Evolutionary conservation across 2,797 vertebrate species (phyloP).

Genomic region (Aselliscus stoliczkanus): DNA sequence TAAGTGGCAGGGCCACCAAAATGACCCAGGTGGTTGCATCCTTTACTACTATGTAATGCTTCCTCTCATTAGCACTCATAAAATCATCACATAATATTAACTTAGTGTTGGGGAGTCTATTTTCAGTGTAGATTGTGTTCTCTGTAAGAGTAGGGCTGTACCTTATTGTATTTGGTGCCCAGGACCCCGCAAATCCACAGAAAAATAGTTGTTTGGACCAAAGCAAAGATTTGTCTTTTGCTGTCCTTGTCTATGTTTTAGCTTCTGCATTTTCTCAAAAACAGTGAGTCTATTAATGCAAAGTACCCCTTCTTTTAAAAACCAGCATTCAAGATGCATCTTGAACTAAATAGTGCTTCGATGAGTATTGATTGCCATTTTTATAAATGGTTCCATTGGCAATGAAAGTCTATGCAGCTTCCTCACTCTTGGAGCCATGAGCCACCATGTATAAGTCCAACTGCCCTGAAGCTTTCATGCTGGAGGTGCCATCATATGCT

Average conservation of each 20-base stretch:
- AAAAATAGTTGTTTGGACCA: not conserved
- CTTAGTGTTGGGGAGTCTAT: not conserved
- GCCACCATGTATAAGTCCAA: not conserved
- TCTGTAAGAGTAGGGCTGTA: not conserved
- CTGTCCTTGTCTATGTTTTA: not conserved
- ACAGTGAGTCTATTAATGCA: not conserved
- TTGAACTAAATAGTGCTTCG: not conserved
- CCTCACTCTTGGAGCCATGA: not conserved
- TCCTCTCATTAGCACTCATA: not conserved
- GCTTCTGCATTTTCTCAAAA: not conserved
- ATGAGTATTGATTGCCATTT: not conserved
- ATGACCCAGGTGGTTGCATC: too few species aligned
- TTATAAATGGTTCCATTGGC: not conserved
- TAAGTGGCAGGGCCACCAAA: not conserved
- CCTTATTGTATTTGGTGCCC: not conserved
- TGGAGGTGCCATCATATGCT: not conserved
- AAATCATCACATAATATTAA: not conserved
- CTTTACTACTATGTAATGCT: not conserved
- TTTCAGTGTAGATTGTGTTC: not conserved
- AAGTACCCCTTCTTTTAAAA: not conserved
- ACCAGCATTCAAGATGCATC: not conserved
- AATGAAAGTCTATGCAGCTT: not conserved
- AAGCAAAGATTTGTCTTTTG: not conserved
- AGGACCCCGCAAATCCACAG: not conserved
- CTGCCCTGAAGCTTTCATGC: not conserved